These are phyloP conservation scores for Dexiosoma caninum DNA, from an alignment of 2,888 invertebrate species.

Conservation along the genomic window DNA sequence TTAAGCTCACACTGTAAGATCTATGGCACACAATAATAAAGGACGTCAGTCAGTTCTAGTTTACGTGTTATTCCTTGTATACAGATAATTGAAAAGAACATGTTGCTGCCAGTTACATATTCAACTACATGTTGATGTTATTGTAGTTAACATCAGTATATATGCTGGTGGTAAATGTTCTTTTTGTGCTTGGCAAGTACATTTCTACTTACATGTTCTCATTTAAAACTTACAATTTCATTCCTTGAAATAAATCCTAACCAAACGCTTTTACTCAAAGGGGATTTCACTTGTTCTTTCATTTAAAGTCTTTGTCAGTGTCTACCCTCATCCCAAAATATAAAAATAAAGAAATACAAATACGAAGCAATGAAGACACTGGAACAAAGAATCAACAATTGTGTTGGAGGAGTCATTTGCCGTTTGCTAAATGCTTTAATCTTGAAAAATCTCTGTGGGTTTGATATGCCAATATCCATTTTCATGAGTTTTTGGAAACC, in stretches of 20 bases:
- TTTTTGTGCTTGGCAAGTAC: conserved; percentile 21
- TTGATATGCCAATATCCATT: background rate
- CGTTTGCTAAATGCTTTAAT: background rate
- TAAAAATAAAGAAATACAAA: background rate
- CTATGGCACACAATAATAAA: background rate
- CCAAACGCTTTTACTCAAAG: background rate
- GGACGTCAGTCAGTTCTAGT: background rate
- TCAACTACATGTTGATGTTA: conserved; percentile 11
- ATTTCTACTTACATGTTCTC: conserved; percentile 1
- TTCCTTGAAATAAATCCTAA: conserved; percentile 16
- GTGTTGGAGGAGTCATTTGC: conserved; percentile 43
- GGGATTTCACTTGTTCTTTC: background rate
- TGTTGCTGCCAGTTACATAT: conserved; percentile 47
- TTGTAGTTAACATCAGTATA: conserved; percentile 43
- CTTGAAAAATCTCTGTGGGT: background rate
- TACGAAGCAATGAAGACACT: too few species aligned
- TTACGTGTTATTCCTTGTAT: conserved; percentile 23
- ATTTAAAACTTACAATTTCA: conserved; percentile 43
- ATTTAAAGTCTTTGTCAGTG: background rate
- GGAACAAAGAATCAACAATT: conserved; percentile 44
- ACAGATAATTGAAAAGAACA: conserved; percentile 10
- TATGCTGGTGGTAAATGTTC: conserved; percentile 42
- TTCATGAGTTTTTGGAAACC: background rate
- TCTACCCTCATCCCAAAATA: background rate
- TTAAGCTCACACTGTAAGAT: too few species aligned